A percentile compares a stretch with the other conserved stretches of the same genome.
Conservation (phyloP, 1,140 invertebrate genomes). For the Papilio polyxenes region DNA sequence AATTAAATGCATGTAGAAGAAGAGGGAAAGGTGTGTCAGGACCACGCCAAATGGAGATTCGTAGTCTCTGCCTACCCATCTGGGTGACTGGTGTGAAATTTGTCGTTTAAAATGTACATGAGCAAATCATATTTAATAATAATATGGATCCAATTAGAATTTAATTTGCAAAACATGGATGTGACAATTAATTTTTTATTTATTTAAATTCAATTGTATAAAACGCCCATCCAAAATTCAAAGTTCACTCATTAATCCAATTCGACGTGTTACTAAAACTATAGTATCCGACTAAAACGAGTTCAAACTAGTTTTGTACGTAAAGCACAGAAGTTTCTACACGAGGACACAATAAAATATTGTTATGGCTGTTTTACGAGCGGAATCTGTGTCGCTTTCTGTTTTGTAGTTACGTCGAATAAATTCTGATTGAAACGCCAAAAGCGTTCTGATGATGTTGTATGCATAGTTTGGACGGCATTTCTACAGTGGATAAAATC, state of each 20-base stretch:
- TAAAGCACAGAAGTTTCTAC: constrained; percentile 59
- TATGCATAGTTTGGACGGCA: neutral
- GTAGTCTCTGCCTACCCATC: too few species aligned
- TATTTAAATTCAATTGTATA: neutral
- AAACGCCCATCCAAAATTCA: neutral
- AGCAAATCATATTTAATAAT: too few species aligned
- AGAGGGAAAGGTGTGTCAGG: too few species aligned
- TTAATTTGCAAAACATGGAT: too few species aligned
- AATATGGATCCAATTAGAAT: too few species aligned
- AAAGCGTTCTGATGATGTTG: neutral
- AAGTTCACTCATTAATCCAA: constrained; percentile 4
- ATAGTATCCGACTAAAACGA: constrained; percentile 35
- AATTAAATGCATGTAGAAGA: too few species aligned
- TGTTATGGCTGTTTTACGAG: constrained; percentile 64
- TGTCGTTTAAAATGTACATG: too few species aligned
- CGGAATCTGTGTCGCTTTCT: constrained; percentile 48
- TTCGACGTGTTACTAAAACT: constrained; percentile 39
- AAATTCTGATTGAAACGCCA: constrained; percentile 7
- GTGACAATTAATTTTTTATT: neutral
- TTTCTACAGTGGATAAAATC: too few species aligned
- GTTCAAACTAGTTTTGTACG: constrained; percentile 44
- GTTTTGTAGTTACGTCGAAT: constrained; percentile 15
- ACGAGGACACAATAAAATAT: constrained; percentile 57
- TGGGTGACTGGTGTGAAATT: too few species aligned
- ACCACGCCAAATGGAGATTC: too few species aligned